Evolutionary conservation across 1,140 invertebrate genomes (phyloP).

Genomic region (Drosophila biarmipes): DNA sequence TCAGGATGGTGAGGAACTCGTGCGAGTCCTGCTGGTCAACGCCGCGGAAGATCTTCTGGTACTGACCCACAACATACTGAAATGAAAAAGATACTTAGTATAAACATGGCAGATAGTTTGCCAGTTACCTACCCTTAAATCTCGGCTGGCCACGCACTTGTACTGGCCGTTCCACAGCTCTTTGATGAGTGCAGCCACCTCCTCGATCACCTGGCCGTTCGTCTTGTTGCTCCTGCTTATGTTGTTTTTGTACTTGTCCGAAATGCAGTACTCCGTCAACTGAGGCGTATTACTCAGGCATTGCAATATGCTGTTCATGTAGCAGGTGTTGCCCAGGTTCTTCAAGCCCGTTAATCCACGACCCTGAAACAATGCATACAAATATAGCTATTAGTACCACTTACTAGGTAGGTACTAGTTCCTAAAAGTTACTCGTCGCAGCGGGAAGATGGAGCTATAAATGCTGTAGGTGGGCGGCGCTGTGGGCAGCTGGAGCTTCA

Average conservation of each 20-base stretch:
- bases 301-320: constrained; percentile 98
- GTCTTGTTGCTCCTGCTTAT: constrained; percentile 86
- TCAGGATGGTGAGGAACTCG: constrained; percentile 95
- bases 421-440: constrained; percentile 60
- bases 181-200: constrained; percentile 90
- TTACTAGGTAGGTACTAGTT: not conserved
- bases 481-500: constrained; percentile 67
- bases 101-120: not conserved
- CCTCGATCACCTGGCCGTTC: constrained; percentile 89
- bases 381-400: not conserved
- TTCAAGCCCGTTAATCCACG: constrained; percentile 92
- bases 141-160: constrained; percentile 91
- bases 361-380: constrained; percentile 85
- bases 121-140: constrained; percentile 86
- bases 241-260: constrained; percentile 87
- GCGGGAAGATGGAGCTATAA: constrained; percentile 71
- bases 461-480: constrained; percentile 61
- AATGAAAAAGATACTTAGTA: constrained; percentile 44
- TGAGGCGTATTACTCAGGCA: constrained; percentile 92
- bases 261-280: constrained; percentile 91
- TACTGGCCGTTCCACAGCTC: constrained; percentile 91
- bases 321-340: constrained; percentile 98
- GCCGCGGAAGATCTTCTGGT: constrained; percentile 91
- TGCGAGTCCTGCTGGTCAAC: constrained; percentile 97
- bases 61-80: constrained; percentile 90